Conservation (phyloP, 1,140 invertebrate species). For the Sesamia nonagrioides region DNA sequence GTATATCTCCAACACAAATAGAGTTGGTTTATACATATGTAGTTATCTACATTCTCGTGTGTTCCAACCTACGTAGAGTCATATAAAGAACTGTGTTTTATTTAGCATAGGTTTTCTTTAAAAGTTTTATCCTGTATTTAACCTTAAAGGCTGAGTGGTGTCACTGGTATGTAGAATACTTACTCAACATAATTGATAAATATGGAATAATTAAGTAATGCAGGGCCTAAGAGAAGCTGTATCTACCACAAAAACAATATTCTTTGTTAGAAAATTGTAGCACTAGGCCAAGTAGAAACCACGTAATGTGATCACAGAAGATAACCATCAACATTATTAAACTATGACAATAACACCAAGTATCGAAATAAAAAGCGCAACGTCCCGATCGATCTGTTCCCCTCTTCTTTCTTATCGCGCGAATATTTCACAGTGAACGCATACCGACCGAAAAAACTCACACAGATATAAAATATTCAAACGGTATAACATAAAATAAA, state of each 20-base stretch:
- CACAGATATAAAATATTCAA: constrained; percentile 88
- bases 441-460: constrained; percentile 84
- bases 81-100: constrained; percentile 4
- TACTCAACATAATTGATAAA: no score
- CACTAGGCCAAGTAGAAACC: not conserved
- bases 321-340: constrained; percentile 68
- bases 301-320: not conserved
- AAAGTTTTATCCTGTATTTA: not conserved
- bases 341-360: constrained; percentile 71
- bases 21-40: constrained; percentile 12
- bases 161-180: no score
- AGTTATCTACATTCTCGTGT: not conserved
- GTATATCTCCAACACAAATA: constrained; percentile 42
- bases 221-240: not conserved
- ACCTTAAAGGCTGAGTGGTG: not conserved
- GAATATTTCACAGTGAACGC: constrained; percentile 87
- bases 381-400: constrained; percentile 84
- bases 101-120: not conserved
- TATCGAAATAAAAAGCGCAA: constrained; percentile 85
- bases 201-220: not conserved
- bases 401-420: constrained; percentile 87
- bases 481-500: constrained; percentile 87
- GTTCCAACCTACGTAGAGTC: not conserved
- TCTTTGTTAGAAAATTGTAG: not conserved
- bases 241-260: not conserved